These are phyloP conservation scores for Lepidocyrtinus sp. DNA, from an alignment of 2,888 invertebrate species.

Conservation along the genomic window DNA sequence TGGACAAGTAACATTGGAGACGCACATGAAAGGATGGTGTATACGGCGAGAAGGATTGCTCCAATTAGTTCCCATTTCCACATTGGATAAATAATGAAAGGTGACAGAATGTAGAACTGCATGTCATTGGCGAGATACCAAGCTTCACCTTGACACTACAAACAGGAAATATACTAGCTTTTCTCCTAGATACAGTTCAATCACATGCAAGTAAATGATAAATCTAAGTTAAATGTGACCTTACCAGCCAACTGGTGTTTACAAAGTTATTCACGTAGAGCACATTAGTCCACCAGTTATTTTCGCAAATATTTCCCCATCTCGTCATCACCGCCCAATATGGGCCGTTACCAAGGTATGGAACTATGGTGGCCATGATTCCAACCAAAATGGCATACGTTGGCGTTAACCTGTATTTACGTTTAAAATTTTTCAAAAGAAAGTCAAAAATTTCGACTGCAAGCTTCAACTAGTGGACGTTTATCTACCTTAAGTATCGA, in stretches of 20 bases:
- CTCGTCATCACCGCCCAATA: constrained; percentile 53
- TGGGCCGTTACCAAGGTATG: constrained; percentile 64
- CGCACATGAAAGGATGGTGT: constrained; percentile 43
- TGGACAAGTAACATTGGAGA: constrained; percentile 44
- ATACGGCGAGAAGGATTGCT: constrained; percentile 75
- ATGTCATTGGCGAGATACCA: constrained; percentile 69
- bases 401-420: constrained; percentile 62
- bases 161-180: constrained; percentile 8
- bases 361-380: constrained; percentile 64
- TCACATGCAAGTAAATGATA: neutral
- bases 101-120: constrained; percentile 66
- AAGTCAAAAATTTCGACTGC: neutral
- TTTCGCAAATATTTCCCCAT: constrained; percentile 54
- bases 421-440: neutral
- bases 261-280: constrained; percentile 67
- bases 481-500: constrained; percentile 77
- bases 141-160: constrained; percentile 62
- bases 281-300: constrained; percentile 69
- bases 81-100: constrained; percentile 61
- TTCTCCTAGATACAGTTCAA: no score
- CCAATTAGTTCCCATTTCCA: constrained; percentile 74
- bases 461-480: neutral
- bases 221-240: no score
- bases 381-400: constrained; percentile 66
- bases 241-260: constrained; percentile 45